phyloP scores from a whole-genome alignment of 1,140 invertebrate genomes.

The Micrasema longulum region DNA sequence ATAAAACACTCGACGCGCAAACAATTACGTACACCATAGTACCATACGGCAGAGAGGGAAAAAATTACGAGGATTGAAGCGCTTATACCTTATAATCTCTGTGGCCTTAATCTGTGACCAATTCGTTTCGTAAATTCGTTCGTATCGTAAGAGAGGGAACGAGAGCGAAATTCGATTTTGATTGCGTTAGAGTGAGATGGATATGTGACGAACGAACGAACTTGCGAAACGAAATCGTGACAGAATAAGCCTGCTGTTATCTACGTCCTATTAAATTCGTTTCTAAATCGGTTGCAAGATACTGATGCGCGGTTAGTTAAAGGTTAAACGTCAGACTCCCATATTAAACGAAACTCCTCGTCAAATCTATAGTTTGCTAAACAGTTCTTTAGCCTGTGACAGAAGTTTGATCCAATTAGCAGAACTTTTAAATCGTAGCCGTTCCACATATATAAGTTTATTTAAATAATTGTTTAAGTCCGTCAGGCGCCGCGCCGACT shows the following conservation, averaged over 20 bases:
- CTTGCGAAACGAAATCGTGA: too few relatives aligned
- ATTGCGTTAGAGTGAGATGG: too few relatives aligned
- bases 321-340: neutral
- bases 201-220: too few relatives aligned
- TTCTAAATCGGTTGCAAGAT: neutral
- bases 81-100: neutral
- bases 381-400: neutral
- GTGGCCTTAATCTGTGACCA: too few relatives aligned
- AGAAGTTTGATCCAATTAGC: neutral
- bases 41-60: neutral
- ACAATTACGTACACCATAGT: neutral
- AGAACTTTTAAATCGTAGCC: neutral
- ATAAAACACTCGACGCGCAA: neutral
- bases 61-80: neutral
- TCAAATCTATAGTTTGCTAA: neutral
- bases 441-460: neutral
- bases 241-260: too few relatives aligned
- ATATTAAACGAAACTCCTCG: neutral
- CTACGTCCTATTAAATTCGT: neutral
- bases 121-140: too few relatives aligned
- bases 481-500: slow-evolving; percentile 6
- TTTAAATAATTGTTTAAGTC: neutral
- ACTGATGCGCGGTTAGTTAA: neutral
- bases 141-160: too few relatives aligned
- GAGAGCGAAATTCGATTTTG: too few relatives aligned